Conservation (phyloP, 1,140 invertebrate genomes). For the Scaptodrosophila lebanonensis region DNA sequence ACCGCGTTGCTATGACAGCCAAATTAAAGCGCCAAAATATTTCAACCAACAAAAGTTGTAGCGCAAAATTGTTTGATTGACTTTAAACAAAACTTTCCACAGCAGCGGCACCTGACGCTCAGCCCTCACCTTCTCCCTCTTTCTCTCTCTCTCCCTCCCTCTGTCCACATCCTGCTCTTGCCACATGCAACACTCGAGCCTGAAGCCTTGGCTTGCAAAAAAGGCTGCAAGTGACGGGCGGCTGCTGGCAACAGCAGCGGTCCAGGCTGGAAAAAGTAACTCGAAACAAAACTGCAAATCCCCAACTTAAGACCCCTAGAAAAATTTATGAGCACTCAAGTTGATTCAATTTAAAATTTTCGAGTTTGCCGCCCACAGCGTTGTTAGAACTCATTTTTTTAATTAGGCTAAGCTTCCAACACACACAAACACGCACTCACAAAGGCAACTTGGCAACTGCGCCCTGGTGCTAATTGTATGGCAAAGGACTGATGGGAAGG, state of each 20-base stretch:
- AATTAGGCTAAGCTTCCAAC: constrained; percentile 76
- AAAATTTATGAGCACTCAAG: constrained; percentile 69
- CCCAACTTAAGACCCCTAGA: constrained; percentile 31
- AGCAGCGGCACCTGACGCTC: constrained; percentile 18
- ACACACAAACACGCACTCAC: too few species aligned
- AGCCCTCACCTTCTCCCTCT: background rate
- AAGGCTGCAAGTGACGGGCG: constrained; percentile 53
- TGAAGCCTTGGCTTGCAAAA: constrained; percentile 9
- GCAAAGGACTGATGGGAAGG: background rate
- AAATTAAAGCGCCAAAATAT: constrained; percentile 30
- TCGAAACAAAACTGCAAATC: constrained; percentile 24
- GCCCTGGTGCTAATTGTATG: constrained; percentile 37
- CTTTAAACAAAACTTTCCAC: constrained; percentile 52
- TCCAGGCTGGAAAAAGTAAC: too few species aligned
- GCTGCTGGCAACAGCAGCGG: too few species aligned
- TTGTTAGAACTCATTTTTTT: constrained; percentile 39
- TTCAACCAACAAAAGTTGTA: constrained; percentile 9
- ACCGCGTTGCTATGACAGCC: constrained; percentile 25
- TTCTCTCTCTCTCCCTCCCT: background rate
- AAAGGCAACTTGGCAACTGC: constrained; percentile 62
- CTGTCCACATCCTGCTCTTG: background rate
- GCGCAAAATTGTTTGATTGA: constrained; percentile 32
- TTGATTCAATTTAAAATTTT: constrained; percentile 68
- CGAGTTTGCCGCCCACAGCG: background rate
- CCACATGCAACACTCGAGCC: background rate